phyloP scores from a whole-genome alignment of 92 coral and sea anemone species.

The Desmophyllum pertusum region DNA sequence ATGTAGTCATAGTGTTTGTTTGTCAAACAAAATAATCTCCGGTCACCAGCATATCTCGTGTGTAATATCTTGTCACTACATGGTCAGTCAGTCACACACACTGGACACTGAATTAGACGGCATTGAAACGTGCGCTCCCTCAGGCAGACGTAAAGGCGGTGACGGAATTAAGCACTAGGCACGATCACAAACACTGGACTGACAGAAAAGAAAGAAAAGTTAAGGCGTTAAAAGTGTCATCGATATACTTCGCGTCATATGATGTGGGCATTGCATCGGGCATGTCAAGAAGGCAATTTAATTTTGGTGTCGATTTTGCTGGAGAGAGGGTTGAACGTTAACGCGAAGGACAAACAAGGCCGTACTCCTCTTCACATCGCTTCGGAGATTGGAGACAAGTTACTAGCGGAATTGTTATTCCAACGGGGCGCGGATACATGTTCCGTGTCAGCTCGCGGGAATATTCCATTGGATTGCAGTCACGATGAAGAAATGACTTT shows the following conservation, averaged over 20 bases:
- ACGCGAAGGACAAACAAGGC: conserved; percentile 78
- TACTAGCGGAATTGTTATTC: conserved; percentile 70
- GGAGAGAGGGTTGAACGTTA: conserved; percentile 54
- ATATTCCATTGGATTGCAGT: conserved; percentile 74
- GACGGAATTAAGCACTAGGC: not conserved
- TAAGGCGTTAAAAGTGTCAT: conserved; percentile 7
- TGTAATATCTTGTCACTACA: not conserved
- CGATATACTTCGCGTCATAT: conserved; percentile 36
- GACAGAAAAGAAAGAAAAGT: not conserved
- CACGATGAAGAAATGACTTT: conserved; percentile 63
- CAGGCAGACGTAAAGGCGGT: not conserved
- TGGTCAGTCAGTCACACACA: not conserved
- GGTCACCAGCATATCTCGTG: not conserved
- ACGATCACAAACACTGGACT: not conserved
- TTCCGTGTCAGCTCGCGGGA: conserved; percentile 48
- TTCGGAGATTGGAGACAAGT: conserved; percentile 51
- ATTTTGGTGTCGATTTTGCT: conserved; percentile 59
- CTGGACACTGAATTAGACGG: not conserved
- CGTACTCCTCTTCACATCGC: conserved; percentile 77
- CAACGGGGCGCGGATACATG: conserved; percentile 76
- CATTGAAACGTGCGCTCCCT: not conserved
- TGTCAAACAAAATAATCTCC: conserved; percentile 27
- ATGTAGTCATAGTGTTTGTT: conserved; percentile 34
- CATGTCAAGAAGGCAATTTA: conserved; percentile 70
- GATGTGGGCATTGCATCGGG: conserved; percentile 59